Evolutionary conservation across 2,888 invertebrate genomes (phyloP), one percentile per base, ranked within the genome.

Genomic region (Chloroclystis v-ata): DNA sequence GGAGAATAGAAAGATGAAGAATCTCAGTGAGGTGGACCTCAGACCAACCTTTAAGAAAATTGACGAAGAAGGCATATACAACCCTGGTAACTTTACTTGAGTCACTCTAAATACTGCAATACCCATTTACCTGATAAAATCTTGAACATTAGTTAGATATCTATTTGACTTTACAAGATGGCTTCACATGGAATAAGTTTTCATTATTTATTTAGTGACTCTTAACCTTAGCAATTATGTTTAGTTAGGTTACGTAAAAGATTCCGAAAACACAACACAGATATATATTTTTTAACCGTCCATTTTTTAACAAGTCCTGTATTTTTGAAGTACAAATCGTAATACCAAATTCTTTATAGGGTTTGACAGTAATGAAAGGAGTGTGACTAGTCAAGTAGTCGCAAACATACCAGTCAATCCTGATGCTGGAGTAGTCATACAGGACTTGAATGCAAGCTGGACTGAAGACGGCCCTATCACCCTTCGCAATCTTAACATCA

Each of bases 401-500:
- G 63, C 60, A 39, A 45, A 68, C 1, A 49, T 69, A 13, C 65
- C 77, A 2, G 52, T 75, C 32, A 71, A 54, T 63, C 54, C 81
- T 41, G 84, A 86, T 37, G 67, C 77, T 0, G 84, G 85, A 57
- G 56, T 88, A 49, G 61, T 75, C 57, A 69, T 85, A 58, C 70
- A 85, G 63, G 71, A 78, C 69, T 65, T 82, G 26, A 68, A 69
- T 63, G 80, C 89, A 50, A 72, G 63, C 64, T 80, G 90, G 90
- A 70, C 76, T 30, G 73, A 78, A 61, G 69, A 75, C 45, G 84
- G 77, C 1, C 78, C 80, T 0, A 42, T 72, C 9, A 84, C 84
- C 9, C 72, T 91, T 43, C 82, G 81, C 55, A 81, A 72, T 56
- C 78, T 94, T 7, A 90, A 89, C 59, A 62, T 93, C 8, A 78